Evolutionary conservation across 1,140 invertebrate species (phyloP).

Genomic region (Hesperophylax magnus): DNA sequence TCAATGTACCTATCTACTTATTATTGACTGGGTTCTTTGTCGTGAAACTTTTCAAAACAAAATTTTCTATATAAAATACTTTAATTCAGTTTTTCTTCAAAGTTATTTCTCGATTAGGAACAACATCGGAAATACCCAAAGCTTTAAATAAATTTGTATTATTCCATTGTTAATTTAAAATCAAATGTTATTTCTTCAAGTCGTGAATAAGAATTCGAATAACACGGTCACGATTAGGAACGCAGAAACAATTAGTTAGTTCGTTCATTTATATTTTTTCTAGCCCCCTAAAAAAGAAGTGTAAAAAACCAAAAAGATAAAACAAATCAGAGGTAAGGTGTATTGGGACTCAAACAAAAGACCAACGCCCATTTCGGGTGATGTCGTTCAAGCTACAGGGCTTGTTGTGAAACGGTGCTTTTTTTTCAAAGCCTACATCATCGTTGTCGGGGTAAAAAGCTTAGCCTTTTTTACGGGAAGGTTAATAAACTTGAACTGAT

Average conservation of each 20-base stretch:
- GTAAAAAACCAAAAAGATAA: conserved; percentile 37
- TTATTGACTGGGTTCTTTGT: too few relatives aligned
- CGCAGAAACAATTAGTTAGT: conserved; percentile 48
- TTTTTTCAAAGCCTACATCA: neutral
- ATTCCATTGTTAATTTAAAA: conserved; percentile 39
- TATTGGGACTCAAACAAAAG: conserved; percentile 23
- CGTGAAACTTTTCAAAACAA: too few relatives aligned
- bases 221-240: conserved; percentile 42
- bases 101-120: neutral
- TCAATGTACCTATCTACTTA: too few relatives aligned
- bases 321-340: conserved; percentile 28
- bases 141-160: conserved; percentile 14
- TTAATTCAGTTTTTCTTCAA: neutral
- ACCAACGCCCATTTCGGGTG: conserved; percentile 21
- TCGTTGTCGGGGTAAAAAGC: neutral
- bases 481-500: neutral
- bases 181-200: conserved; percentile 19
- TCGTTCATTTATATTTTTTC: conserved; percentile 42
- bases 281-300: conserved; percentile 16
- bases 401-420: conserved; percentile 1
- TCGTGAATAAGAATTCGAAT: conserved; percentile 42
- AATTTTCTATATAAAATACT: neutral
- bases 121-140: neutral
- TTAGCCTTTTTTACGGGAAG: neutral
- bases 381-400: conserved; percentile 12